Evolutionary conservation across 2,113 vertebrate species (phyloP).

Genomic region (Neolamprologus hecqui): DNA sequence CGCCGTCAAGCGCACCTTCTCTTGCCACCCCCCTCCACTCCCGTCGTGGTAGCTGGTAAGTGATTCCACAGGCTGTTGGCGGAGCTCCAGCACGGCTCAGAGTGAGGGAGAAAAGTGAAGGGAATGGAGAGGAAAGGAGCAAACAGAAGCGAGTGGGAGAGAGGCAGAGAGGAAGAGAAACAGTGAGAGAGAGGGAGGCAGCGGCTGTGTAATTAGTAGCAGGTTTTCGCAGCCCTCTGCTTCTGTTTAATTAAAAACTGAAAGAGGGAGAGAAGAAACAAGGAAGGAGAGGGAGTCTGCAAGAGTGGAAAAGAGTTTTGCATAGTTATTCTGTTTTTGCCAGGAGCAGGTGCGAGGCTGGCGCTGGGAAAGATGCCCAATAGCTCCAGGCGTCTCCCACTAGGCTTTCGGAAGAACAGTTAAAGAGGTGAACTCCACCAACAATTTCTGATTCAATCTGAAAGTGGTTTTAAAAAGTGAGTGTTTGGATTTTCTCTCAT

Average conservation of each 20-base stretch:
- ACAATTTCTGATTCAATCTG: conserved; percentile 19
- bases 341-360: conserved; percentile 57
- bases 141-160: not conserved
- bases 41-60: conserved; percentile 46
- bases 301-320: conserved; percentile 39
- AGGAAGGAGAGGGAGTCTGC: conserved; percentile 34
- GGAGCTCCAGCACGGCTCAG: conserved; percentile 41
- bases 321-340: conserved; percentile 60
- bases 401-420: conserved; percentile 38
- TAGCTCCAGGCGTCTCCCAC: conserved; percentile 39
- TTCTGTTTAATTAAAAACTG: conserved; percentile 70
- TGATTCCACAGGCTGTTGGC: conserved; percentile 72
- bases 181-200: conserved; percentile 37
- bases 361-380: conserved; percentile 47
- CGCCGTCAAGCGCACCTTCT: not conserved
- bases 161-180: not conserved
- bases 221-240: conserved; percentile 60
- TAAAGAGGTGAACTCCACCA: conserved; percentile 22
- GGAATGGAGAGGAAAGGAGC: not conserved
- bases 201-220: conserved; percentile 65
- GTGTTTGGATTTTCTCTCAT: not conserved
- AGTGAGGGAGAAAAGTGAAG: not conserved
- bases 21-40: not conserved
- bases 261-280: conserved; percentile 44
- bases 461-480: conserved; percentile 6